Base-by-base conservation (phyloP, 2,797 vertebrate species). In the Neoniphon sammara region DNA sequence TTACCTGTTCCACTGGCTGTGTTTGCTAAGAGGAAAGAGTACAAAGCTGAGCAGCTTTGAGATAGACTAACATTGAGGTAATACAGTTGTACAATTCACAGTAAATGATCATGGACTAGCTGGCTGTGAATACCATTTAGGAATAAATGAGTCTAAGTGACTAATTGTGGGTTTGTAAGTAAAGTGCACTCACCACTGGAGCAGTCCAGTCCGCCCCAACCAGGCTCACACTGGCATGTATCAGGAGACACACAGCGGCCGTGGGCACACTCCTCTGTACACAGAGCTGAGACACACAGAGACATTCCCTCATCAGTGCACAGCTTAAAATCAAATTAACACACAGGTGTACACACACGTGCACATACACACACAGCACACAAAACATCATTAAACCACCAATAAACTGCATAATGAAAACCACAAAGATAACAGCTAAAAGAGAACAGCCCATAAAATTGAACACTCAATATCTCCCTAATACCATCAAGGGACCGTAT, bases 191-290 rank as follows among this genome's bases (percentile, higher is more conserved):
- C 93, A 99, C 98, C 98, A 82, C 98, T 99, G 23, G 98, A 99
- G 91, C 98, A 99, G 88, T 99, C 98, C 7, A 96, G 94, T 30
- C 98, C 98, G 81, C 98, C 98, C 98, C 98, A 99, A 75, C 98
- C 98, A 0, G 98, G 98, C 86, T 99, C 98, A 52, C 98, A 99
- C 84, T 97, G 97, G 92, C 98, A 99, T 15, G 97, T 98, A 85
- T 99, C 98, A 0, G 98, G 98, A 82, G 98, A 99, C 70, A 99
- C 95, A 2, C 98, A 99, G 56, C 96, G 96, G 44, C 98, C 97
- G 0, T 99, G 97, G 77, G 97, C 95, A 69, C 98, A 99, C 83
- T 99, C 97, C 89, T 98, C 97, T 0, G 96, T 97, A 89, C 98
- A 99, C 80, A 97, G 94, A 36, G 94, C 94, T 95, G 85, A 71